Evolutionary conservation across 2,888 invertebrate species (phyloP).

Genomic region (Dichetophora obliterata): DNA sequence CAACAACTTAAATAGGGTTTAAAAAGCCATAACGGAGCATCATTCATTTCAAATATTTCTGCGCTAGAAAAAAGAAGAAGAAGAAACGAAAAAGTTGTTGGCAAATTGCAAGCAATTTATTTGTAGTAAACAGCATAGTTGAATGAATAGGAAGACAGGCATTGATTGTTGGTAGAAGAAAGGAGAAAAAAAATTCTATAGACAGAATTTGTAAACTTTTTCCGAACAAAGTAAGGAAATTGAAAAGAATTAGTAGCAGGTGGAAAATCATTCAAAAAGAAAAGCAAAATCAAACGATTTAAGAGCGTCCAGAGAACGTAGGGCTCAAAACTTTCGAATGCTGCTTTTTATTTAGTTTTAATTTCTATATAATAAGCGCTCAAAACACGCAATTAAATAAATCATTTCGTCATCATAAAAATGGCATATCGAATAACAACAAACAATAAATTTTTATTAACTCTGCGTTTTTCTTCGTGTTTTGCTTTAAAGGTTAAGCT

Average conservation of each 20-base stretch:
- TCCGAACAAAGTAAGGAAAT: neutral
- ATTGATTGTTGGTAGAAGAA: neutral
- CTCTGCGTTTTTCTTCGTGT: no score
- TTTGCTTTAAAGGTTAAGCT: neutral
- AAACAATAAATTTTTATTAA: neutral
- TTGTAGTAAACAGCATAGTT: neutral
- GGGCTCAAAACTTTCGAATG: neutral
- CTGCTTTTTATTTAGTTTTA: neutral
- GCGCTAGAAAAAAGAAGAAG: neutral
- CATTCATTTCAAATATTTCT: conserved; percentile 13
- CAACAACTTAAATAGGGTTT: conserved; percentile 19
- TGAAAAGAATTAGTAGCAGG: neutral
- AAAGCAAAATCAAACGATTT: neutral
- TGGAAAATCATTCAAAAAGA: neutral
- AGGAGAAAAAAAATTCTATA: neutral
- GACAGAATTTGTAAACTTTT: neutral
- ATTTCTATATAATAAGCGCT: neutral
- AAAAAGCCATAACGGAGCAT: conserved; percentile 38
- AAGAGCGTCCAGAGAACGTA: neutral
- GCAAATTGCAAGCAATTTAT: conserved; percentile 29
- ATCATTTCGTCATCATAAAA: conserved; percentile 13
- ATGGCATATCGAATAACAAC: conserved; percentile 8
- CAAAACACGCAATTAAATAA: conserved; percentile 16
- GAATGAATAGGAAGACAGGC: neutral
- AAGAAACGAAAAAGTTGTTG: conserved; percentile 23